Conservation (phyloP, 2,113 vertebrate species). For the Climacteris rufus region DNA sequence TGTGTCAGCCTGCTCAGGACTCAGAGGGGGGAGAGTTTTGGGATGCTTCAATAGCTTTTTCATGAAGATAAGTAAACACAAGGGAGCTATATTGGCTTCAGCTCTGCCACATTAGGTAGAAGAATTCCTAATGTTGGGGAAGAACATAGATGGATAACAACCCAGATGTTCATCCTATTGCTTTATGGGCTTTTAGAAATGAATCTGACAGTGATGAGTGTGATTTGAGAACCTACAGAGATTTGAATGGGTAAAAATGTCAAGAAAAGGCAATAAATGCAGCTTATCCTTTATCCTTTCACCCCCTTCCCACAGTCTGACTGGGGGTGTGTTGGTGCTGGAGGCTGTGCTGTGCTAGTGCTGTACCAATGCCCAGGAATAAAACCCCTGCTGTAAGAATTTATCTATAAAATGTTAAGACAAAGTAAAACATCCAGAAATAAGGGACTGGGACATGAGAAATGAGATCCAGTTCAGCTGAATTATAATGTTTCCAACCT, state of each 20-base stretch:
- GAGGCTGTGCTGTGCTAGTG: not conserved
- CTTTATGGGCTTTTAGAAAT: not conserved
- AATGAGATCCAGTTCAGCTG: not conserved
- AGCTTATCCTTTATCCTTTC: not conserved
- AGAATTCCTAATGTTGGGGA: not conserved
- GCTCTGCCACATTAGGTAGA: not conserved
- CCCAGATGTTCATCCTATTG: not conserved
- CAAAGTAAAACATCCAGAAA: not conserved
- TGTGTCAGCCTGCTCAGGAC: not conserved
- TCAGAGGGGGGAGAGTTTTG: not conserved
- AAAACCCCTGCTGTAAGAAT: not conserved
- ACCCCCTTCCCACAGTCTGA: not conserved
- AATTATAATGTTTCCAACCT: not conserved
- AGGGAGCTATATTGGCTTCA: not conserved
- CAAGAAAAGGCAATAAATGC: not conserved
- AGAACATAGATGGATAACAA: not conserved
- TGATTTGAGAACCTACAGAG: not conserved
- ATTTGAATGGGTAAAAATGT: not conserved
- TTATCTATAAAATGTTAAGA: not conserved
- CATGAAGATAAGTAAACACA: slow-evolving; percentile 42
- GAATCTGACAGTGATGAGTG: not conserved
- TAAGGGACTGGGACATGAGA: not conserved
- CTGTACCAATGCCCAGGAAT: not conserved
- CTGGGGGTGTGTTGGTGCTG: not conserved
- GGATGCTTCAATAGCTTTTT: slow-evolving; percentile 35